phyloP scores from a whole-genome alignment of 2,113 vertebrate species.

The Microtus ochrogaster region DNA sequence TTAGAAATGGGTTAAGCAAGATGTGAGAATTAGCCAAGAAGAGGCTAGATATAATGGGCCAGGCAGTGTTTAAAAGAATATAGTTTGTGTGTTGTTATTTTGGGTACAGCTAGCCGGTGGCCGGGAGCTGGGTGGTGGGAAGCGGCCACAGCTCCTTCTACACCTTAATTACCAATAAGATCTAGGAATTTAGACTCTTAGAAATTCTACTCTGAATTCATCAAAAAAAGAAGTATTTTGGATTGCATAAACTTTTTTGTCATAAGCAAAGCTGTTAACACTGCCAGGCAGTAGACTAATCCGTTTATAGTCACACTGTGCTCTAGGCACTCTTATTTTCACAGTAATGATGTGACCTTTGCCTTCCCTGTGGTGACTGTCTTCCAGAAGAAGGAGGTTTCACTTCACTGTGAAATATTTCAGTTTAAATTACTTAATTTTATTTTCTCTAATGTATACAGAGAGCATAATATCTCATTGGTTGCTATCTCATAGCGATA shows the following conservation, averaged over 20 bases:
- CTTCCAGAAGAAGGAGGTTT: conserved; percentile 18
- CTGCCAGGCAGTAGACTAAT: neutral
- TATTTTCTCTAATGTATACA: neutral
- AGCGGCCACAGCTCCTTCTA: no score
- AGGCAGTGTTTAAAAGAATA: no score
- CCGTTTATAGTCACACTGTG: neutral
- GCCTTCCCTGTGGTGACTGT: neutral
- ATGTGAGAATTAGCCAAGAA: no score
- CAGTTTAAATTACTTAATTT: neutral
- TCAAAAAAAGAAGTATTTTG: neutral
- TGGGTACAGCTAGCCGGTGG: no score
- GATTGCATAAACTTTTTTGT: neutral
- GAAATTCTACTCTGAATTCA: conserved; percentile 46
- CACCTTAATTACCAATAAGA: neutral
- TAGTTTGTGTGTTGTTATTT: no score
- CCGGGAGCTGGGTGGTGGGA: no score
- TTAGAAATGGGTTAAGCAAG: no score
- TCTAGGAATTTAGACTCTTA: neutral
- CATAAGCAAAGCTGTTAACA: neutral
- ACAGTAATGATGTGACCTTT: neutral
- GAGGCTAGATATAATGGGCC: no score
- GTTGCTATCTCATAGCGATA: neutral
- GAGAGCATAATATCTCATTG: neutral
- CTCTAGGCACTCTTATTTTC: neutral
- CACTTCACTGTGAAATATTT: conserved; percentile 28